phyloP scores from a whole-genome alignment of 2,888 invertebrate species.

The Callyntrura guangdongensis region DNA sequence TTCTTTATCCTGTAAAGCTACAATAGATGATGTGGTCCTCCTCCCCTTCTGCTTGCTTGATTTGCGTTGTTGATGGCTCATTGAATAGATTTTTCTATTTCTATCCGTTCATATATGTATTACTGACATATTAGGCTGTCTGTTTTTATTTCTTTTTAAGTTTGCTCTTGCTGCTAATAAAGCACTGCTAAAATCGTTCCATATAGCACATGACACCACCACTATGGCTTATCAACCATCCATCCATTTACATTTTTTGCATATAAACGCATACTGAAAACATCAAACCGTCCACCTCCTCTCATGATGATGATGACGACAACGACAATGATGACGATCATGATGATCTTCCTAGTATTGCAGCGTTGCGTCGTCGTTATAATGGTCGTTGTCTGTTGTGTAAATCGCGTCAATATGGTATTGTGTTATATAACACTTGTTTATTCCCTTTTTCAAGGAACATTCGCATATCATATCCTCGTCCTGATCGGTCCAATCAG shows the following conservation, averaged over 20 bases:
- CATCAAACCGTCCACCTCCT: constrained; percentile 49
- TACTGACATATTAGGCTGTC: constrained; percentile 59
- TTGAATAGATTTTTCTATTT: constrained; percentile 52
- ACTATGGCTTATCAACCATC: constrained; percentile 66
- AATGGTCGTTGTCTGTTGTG: not conserved
- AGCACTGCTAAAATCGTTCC: constrained; percentile 62
- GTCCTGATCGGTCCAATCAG: constrained; percentile 67
- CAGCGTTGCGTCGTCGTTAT: not conserved
- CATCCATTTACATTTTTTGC: constrained; percentile 67
- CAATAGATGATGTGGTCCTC: constrained; percentile 56
- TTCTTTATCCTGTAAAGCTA: not conserved
- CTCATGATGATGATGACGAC: constrained; percentile 24
- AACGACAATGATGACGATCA: constrained; percentile 4
- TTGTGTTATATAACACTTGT: constrained; percentile 35
- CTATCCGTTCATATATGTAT: constrained; percentile 20
- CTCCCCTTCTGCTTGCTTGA: constrained; percentile 55
- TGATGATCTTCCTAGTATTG: not conserved
- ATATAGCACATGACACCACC: constrained; percentile 59
- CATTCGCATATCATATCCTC: constrained; percentile 48
- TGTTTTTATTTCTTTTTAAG: constrained; percentile 61
- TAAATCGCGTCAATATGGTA: not conserved
- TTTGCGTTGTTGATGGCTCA: constrained; percentile 68
- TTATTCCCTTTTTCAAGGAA: constrained; percentile 42
- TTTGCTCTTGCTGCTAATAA: constrained; percentile 40
- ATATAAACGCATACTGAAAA: constrained; percentile 49